Base-by-base conservation (phyloP, 2,888 invertebrate species). In the Morpho deidamia region DNA sequence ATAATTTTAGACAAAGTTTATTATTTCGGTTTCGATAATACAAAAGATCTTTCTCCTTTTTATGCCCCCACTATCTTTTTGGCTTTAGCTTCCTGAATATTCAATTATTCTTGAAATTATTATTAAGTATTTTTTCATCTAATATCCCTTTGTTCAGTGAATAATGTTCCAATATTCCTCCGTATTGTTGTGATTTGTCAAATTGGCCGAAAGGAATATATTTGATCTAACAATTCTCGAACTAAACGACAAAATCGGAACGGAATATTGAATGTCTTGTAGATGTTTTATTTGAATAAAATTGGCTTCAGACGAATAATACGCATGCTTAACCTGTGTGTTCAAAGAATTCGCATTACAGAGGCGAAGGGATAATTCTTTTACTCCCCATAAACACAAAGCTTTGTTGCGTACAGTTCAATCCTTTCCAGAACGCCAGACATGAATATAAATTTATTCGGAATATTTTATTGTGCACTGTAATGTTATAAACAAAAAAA, bases 341-440 rank as follows among this genome's bases (percentile, higher is more conserved):
- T 49, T 55, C 49, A 51, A 50, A 56, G 44, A 51, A 53, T 56
- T 56, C 32, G 50, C 48, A 34, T 48, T 58, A 47, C 40, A 52
- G 46, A 43, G 38, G 53, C 49, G 48, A 40, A 11, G 46, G 40
- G 33, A 44, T 50, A 58, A 53, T 53, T 51, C 44, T 53, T 44
- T 58, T 56, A 53, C 45, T 56, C 51, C 12, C 53, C 53, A 53
- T 51, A 44, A 56, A 52, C 53, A 57, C 49, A 65, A 64, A 66
- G 57, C 11, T 48, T 47, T 33, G 32, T 32, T 39, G 23, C 38
- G 33, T 38, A 50, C 35, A 45, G n/a, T n/a, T 44, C 38, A 37
- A 38, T 43, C 43, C 34, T 32, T 40, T 12, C 10, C 2, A 40
- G 33, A 39, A 40, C 34, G 40, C 40, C 34, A 34, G 40, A 48